These are phyloP conservation scores for Mesorhabditis spiculigera DNA, from an alignment of 2,888 invertebrate species.

Conservation along the genomic window DNA sequence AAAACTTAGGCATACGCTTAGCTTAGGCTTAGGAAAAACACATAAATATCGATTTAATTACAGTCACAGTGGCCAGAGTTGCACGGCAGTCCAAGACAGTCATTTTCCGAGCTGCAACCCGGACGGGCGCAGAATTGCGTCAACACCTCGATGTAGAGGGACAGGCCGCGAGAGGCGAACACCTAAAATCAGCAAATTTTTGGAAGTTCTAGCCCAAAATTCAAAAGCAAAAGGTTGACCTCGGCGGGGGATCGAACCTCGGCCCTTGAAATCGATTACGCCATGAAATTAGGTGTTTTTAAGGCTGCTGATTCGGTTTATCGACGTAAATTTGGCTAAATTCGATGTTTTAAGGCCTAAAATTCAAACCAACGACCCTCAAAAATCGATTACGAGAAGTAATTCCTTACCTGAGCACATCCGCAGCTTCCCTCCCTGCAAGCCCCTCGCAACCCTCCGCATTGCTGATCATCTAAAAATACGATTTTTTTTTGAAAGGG, in stretches of 20 bases:
- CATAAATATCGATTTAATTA: too few species aligned
- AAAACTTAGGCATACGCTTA: background rate
- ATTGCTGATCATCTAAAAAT: constrained; percentile 1
- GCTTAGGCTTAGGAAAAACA: too few species aligned
- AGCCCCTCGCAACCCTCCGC: constrained; percentile 1
- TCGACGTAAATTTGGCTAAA: too few species aligned
- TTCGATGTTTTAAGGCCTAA: too few species aligned
- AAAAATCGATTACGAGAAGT: background rate
- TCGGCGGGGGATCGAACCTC: too few species aligned
- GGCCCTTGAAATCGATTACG: too few species aligned
- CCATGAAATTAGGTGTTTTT: too few species aligned
- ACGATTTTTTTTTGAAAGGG: background rate
- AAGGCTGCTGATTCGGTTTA: too few species aligned
- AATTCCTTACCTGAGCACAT: background rate
- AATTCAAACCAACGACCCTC: too few species aligned
- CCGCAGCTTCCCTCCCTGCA: background rate
- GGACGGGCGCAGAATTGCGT: background rate
- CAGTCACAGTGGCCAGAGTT: background rate
- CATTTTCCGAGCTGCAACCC: background rate
- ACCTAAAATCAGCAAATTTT: background rate
- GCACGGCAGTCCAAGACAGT: background rate
- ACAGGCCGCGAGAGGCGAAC: background rate
- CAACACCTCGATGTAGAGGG: background rate
- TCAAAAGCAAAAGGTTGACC: too few species aligned
- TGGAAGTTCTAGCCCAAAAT: background rate